Evolutionary conservation across 2,113 vertebrate species (phyloP).

Genomic region (Brachypodius melanocephalos): DNA sequence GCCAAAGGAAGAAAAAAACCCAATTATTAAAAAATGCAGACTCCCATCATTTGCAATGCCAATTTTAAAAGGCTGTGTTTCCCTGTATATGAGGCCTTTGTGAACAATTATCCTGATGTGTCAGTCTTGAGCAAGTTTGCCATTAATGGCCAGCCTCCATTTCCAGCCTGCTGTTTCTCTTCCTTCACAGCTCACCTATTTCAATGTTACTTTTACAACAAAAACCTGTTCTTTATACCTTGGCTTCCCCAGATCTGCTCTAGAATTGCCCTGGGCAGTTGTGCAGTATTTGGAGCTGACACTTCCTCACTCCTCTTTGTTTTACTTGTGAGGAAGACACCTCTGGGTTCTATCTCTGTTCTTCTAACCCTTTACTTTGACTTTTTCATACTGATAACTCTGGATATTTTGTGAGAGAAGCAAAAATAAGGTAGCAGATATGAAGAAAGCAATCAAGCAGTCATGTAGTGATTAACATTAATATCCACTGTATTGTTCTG

Average conservation of each 20-base stretch:
- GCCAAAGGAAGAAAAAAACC: neutral
- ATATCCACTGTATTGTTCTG: neutral
- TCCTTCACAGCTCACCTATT: neutral
- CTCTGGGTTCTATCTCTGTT: neutral
- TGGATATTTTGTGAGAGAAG: neutral
- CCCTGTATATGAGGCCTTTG: neutral
- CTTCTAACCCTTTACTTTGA: neutral
- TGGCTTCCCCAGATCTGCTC: rapidly evolving
- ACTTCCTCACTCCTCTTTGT: neutral
- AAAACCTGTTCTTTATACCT: neutral
- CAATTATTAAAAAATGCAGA: neutral
- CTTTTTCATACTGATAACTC: neutral
- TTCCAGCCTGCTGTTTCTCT: neutral
- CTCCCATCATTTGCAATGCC: neutral
- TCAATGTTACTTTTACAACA: neutral
- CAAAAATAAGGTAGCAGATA: neutral
- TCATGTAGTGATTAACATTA: neutral
- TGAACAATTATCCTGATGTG: neutral
- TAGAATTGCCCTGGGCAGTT: neutral
- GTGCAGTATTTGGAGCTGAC: neutral
- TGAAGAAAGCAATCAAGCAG: neutral
- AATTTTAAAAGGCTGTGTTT: neutral
- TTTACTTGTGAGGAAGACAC: neutral
- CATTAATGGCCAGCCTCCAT: neutral
- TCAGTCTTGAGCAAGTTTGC: constrained; percentile 7